phyloP scores from a whole-genome alignment of 2,797 vertebrate genomes.

The Rachycentron canadum region DNA sequence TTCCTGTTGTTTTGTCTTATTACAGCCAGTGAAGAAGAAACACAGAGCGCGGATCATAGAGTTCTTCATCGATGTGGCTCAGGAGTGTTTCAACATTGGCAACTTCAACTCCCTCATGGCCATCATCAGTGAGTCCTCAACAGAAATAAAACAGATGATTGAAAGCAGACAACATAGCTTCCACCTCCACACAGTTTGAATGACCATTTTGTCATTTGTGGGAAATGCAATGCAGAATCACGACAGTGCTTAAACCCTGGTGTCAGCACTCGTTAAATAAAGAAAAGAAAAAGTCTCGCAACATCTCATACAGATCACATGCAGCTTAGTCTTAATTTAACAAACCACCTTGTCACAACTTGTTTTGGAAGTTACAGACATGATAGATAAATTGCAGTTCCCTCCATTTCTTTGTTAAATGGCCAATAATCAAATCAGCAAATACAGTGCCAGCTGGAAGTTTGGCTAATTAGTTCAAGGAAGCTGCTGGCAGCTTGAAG shows the following conservation, averaged over 20 bases:
- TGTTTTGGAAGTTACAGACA: neutral
- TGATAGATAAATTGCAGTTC: neutral
- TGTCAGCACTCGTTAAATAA: neutral
- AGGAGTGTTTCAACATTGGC: conserved; percentile 97
- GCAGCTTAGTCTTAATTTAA: neutral
- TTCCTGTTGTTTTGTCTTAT: conserved; percentile 21
- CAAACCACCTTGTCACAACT: neutral
- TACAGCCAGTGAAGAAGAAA: conserved; percentile 95
- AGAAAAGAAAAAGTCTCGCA: neutral
- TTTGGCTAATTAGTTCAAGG: conserved; percentile 33
- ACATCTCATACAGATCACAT: neutral
- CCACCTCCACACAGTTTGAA: neutral
- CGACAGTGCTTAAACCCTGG: neutral
- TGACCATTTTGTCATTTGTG: neutral
- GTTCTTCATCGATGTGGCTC: conserved; percentile 96
- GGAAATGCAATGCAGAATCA: neutral
- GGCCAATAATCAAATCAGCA: conserved; percentile 24
- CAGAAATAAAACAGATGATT: neutral
- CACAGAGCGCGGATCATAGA: conserved; percentile 93
- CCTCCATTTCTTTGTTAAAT: neutral
- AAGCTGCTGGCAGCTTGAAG: conserved; percentile 28
- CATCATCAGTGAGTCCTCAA: conserved; percentile 92
- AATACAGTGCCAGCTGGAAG: conserved; percentile 28
- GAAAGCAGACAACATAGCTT: neutral
- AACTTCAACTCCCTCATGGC: conserved; percentile 98